Percentiles rank a stretch among this genome's conserved stretches.
Evolutionary conservation across 2,888 invertebrate species (phyloP).

Genomic region (Deroplatys truncata): DNA sequence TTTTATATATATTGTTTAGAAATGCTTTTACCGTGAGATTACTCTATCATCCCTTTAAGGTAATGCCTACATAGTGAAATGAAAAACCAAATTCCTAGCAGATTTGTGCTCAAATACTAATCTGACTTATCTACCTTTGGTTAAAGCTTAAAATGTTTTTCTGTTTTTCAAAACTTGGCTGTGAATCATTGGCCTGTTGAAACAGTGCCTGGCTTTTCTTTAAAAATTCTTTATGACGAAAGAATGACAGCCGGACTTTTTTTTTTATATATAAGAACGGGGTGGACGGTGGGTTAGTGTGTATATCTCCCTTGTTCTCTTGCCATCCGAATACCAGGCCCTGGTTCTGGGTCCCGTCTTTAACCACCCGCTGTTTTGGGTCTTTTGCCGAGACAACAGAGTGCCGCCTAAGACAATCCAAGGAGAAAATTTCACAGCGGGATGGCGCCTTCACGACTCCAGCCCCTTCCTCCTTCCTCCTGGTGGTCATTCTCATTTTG

Average conservation of each 20-base stretch:
- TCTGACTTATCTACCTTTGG: too few relatives aligned
- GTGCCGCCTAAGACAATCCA: conserved; percentile 15
- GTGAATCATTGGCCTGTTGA: neutral
- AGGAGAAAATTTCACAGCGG: conserved; percentile 17
- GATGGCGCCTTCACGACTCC: conserved; percentile 1
- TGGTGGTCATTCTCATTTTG: neutral
- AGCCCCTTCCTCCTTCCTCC: neutral
- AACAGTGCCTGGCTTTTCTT: neutral
- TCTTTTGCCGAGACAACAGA: conserved; percentile 4
- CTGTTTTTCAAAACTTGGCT: too few relatives aligned
- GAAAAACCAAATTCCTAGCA: too few relatives aligned
- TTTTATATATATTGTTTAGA: too few relatives aligned
- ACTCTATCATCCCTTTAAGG: too few relatives aligned
- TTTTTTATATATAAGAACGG: neutral
- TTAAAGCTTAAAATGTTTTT: too few relatives aligned
- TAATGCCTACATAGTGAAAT: too few relatives aligned
- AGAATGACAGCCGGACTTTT: conserved; percentile 7
- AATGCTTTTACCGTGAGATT: too few relatives aligned
- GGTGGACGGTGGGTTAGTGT: conserved; percentile 1
- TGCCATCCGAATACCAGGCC: conserved; percentile 1
- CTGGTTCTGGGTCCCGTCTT: neutral
- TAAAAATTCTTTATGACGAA: conserved; percentile 7
- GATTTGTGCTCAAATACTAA: too few relatives aligned
- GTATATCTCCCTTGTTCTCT: neutral
- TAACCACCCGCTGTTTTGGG: conserved; percentile 15